Evolutionary conservation across 2,888 invertebrate species (phyloP), one percentile per base, ranked within the genome.

Genomic region (Hypomecis atomaria): DNA sequence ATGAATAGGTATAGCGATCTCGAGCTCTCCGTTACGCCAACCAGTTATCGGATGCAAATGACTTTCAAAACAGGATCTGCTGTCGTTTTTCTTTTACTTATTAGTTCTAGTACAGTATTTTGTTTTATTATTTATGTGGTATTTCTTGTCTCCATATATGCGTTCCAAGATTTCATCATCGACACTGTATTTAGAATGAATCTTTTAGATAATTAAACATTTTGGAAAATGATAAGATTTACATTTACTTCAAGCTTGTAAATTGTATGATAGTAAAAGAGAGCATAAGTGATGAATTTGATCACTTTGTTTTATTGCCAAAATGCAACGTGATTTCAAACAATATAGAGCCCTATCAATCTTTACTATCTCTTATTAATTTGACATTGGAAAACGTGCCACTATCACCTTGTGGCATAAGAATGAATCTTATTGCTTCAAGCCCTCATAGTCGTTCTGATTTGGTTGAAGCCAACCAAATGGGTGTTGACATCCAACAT

Each of bases 41-140:
- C 54, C 54, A 34, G 54, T 54, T 54, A 43, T 44, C 10, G n/a
- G 9, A 50, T 23, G 23, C 13, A n/a, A 44, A 45, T 44, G 44
- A 36, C 38, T 52, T 59, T 34, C 37, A 37, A 53, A 59, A 59
- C 59, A 52, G 45, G 59, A 52, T 53, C 34, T 11, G 11, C 52
- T 37, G 36, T 52, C 33, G 34, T 52, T 59, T 52, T 45, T 53
- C 23, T 59, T 59, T 59, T 50, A 23, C 11, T 43, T 43, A 42
- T 36, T 54, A 33, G 43, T 11, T 44, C 5, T 6, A 52, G 11
- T 33, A 40, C 23, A 33, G 40, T 53, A 42, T 38, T 50, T 6
- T 8, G 37, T 43, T 43, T 11, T 44, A 9, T 5, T 8, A 13
- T 43, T 43, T 11, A 36, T 5, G 38, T 54, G 10, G 43, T 36